Base-by-base conservation (phyloP, 2,888 invertebrate species). In the Timema podura region DNA sequence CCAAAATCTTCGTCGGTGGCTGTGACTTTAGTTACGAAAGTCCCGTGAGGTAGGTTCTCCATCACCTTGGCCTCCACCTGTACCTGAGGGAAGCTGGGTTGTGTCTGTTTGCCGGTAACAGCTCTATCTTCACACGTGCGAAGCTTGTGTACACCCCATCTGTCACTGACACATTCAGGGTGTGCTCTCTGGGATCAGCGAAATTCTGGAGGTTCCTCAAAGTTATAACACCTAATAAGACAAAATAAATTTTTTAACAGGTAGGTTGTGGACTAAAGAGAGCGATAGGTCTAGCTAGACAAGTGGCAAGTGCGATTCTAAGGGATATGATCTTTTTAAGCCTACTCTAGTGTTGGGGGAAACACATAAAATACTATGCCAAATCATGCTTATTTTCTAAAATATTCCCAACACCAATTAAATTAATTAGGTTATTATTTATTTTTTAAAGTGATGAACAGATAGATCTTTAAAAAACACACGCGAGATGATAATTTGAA, bases 81-180 rank as follows among this genome's bases (percentile, higher is more conserved):
- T 1, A 88, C 83, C 78, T 91, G 89, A n/a, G 88, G 85, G 81
- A 96, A 96, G 73, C 85, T 85, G 10, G 96, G 75, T 90, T 85
- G 79, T 89, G 86, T 75, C 86, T 84, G 83, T 96, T 96, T 72
- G 91, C 89, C 10, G 93, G 89, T 71, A 91, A 82, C 73, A 91
- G 85, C 77, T 91, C 87, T 65, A 93, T 89, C 83, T 91, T 91
- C 16, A 93, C 86, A 74, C 93, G 85, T 1, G 95, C 89, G 82
- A 92, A 96, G 74, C 89, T 91, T 8, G 95, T 95, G 82, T 95
- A 96, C 51, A 97, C 93, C 48, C 97, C 96, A 83, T 98, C 98
- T 70, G 93, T 93, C 54, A 95, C 97, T 1, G 96, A 96, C 49
- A 98, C 90, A 83, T 98, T 97, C 71, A 98, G 85, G 72, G 88